These are phyloP conservation scores for Watsonalla cultraria DNA, from an alignment of 2,888 invertebrate genomes.

Conservation along the genomic window DNA sequence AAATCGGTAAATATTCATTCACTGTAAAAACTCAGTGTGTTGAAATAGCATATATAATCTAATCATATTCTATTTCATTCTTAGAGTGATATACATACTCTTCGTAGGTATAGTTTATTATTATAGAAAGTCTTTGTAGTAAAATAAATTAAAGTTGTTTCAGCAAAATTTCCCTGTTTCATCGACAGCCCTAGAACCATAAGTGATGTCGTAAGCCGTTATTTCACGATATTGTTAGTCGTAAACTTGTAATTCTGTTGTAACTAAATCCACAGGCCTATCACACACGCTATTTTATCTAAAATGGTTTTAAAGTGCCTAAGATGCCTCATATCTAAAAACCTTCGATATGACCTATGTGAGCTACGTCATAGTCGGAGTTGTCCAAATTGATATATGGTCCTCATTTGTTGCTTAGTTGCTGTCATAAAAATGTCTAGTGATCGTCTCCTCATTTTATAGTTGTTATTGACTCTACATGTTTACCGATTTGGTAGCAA, in stretches of 20 bases:
- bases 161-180: background rate
- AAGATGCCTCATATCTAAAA: slow-evolving; percentile 40
- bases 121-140: too few relatives aligned
- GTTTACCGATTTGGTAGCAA: slow-evolving; percentile 15
- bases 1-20: too few relatives aligned
- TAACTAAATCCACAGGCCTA: slow-evolving; percentile 59
- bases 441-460: slow-evolving; percentile 53
- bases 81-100: too few relatives aligned
- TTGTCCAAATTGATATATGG: slow-evolving; percentile 54
- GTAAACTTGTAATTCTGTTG: slow-evolving; percentile 71
- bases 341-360: slow-evolving; percentile 24
- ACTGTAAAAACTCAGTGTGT: too few relatives aligned
- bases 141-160: too few relatives aligned
- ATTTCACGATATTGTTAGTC: slow-evolving; percentile 57
- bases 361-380: slow-evolving; percentile 24
- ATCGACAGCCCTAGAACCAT: slow-evolving; percentile 28
- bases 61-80: too few relatives aligned
- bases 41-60: too few relatives aligned
- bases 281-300: slow-evolving; percentile 58
- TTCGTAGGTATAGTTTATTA: too few relatives aligned
- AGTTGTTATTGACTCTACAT: slow-evolving; percentile 36
- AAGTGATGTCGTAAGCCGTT: slow-evolving; percentile 48
- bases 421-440: slow-evolving; percentile 60
- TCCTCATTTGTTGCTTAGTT: slow-evolving; percentile 59
- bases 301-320: slow-evolving; percentile 65